Base-by-base conservation (phyloP, 2,797 vertebrate species). In the Fratercula arctica region DNA sequence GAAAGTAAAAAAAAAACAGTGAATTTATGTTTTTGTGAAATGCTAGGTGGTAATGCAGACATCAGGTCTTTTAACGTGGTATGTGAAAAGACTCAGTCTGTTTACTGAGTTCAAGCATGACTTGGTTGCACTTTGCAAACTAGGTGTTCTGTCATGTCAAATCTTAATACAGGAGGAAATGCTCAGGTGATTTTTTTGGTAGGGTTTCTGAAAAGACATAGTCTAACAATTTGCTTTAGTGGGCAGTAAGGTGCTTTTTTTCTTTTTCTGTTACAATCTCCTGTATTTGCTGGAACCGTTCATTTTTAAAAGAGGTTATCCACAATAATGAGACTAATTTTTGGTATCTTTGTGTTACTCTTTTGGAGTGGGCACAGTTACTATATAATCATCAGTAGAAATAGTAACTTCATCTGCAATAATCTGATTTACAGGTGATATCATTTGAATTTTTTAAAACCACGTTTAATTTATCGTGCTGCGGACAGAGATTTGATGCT, bases 11-110 rank as follows among this genome's bases (percentile, higher is more conserved):
- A 51, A 18, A 1, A 15, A 15, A 15, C 13, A 35, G 9, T 39
- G 35, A 61, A 13, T 70, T 37, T 54, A 2, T 59, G 4, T 45
- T 70, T 35, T 39, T 11, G 19, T 76, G 29, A 87, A 72, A 21
- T 45, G 23, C 4, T 29, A 8, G 3, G 2, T 84, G 18, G 4
- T 76, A 46, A 61, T 0, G 1, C 17, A 50, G 20, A 13, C 16
- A 31, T 19, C 3, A 23, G 10, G 24, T 85, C 9, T 69, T 70
- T 43, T 33, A 54, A 3, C 23, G 5, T n/a, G 23, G 5, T 41
- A 16, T 9, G 5, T 43, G 10, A 39, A 63, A 28, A 46, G 43
- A 5, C 24, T 50, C 3, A 1, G 4, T 90, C 4, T 72, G 17
- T 82, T 39, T 85, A 64, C 24, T 45, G 35, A 28, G 16, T 69